Percentiles rank a stretch among this genome's conserved stretches.
Conservation (phyloP, 2,113 vertebrate species). For the Indri indri region DNA sequence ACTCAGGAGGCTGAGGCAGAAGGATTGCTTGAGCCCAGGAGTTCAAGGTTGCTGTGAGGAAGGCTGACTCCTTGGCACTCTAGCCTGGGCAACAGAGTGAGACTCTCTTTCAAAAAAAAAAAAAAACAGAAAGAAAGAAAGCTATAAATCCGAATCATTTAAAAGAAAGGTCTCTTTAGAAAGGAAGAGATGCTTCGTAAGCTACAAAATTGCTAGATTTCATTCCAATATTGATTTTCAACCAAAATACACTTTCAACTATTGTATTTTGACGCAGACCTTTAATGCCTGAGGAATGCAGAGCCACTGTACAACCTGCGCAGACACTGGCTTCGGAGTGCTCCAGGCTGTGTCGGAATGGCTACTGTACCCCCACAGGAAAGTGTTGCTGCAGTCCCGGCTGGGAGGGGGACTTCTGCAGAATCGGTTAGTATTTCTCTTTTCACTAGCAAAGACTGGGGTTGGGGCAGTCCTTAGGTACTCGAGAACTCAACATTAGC, state of each 20-base stretch:
- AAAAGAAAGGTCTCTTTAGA: slow-evolving; percentile 18
- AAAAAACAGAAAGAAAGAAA: background rate
- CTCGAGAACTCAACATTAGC: background rate
- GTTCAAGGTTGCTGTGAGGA: too few relatives aligned
- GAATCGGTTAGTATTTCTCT: slow-evolving; percentile 89
- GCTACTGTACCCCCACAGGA: slow-evolving; percentile 95
- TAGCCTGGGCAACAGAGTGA: too few relatives aligned
- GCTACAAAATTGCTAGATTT: background rate
- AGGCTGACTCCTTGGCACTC: too few relatives aligned
- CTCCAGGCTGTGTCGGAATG: slow-evolving; percentile 95
- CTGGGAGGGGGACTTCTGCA: slow-evolving; percentile 97
- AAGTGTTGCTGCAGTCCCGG: slow-evolving; percentile 95
- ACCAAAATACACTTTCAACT: background rate
- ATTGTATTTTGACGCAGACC: slow-evolving; percentile 85
- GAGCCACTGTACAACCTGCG: slow-evolving; percentile 88
- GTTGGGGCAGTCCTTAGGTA: background rate
- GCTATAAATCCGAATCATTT: background rate
- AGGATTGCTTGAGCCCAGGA: too few relatives aligned
- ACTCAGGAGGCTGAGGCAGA: too few relatives aligned
- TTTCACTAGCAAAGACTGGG: background rate
- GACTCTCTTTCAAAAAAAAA: too few relatives aligned
- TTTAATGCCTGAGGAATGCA: slow-evolving; percentile 95
- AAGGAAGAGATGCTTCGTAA: background rate
- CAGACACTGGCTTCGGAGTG: slow-evolving; percentile 94
- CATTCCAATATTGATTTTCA: background rate